A percentile compares a stretch with the other conserved stretches of the same genome.
Conservation (phyloP, 1,140 invertebrate species). For the Drosophila lacteicornis region DNA sequence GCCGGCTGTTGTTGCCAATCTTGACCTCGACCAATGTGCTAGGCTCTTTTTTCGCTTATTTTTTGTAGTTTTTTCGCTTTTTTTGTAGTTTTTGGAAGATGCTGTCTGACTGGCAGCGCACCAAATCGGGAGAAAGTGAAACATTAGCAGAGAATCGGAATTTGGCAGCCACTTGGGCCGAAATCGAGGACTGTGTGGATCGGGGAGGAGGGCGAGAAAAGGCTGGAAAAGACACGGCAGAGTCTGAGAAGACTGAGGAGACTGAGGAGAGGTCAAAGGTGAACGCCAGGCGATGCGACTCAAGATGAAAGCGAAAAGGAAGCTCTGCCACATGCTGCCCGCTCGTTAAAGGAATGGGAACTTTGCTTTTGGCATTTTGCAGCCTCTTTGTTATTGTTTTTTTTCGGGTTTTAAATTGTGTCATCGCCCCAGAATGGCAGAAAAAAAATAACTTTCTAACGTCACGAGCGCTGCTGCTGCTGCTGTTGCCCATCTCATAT, state of each 20-base stretch:
- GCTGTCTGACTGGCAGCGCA: conserved; percentile 68
- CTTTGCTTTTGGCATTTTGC: conserved; percentile 6
- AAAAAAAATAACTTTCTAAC: conserved; percentile 46
- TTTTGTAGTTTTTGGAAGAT: conserved; percentile 25
- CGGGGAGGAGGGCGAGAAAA: not conserved
- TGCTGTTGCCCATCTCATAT: conserved; percentile 23
- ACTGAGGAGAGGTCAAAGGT: conserved; percentile 39
- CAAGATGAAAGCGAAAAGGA: conserved; percentile 54
- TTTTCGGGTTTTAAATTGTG: conserved; percentile 35
- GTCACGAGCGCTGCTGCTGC: conserved; percentile 31
- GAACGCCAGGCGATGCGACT: conserved; percentile 37
- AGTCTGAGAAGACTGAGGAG: not conserved
- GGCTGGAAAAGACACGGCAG: not conserved
- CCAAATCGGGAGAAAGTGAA: conserved; percentile 79
- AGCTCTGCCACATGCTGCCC: conserved; percentile 40
- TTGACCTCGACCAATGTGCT: conserved; percentile 74
- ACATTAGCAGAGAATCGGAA: conserved; percentile 47
- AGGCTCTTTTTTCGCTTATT: conserved; percentile 20
- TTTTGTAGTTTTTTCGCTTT: not conserved
- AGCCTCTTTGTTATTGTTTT: conserved; percentile 5
- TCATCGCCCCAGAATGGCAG: conserved; percentile 50
- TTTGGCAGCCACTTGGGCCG: conserved; percentile 35
- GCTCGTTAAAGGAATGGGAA: conserved; percentile 39
- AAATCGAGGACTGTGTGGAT: conserved; percentile 7
- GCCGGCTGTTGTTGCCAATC: conserved; percentile 68